A percentile compares a stretch with the other conserved stretches of the same genome.
These are phyloP conservation scores for Drosophila rufa DNA, from an alignment of 1,140 invertebrate species.

Conservation along the genomic window DNA sequence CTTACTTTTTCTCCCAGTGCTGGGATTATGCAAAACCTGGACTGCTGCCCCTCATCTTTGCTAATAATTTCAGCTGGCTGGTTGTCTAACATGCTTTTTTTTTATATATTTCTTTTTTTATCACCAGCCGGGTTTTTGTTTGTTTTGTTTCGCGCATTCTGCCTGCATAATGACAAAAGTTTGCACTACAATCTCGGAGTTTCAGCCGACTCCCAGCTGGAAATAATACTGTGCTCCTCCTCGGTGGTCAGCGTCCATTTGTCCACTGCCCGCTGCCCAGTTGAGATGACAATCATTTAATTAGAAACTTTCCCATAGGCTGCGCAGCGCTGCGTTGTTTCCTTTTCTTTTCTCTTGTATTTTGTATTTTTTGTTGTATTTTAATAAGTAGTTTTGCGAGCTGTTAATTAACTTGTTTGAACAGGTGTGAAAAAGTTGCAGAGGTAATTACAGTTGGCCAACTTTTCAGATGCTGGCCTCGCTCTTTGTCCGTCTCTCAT, in stretches of 20 bases:
- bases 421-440: conserved; percentile 84
- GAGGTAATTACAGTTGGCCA: conserved; percentile 82
- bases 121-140: conserved; percentile 38
- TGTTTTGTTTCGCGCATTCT: conserved; percentile 42
- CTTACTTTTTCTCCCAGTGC: not conserved
- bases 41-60: conserved; percentile 61
- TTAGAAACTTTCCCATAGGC: conserved; percentile 85
- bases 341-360: conserved; percentile 45
- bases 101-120: conserved; percentile 13
- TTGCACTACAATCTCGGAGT: conserved; percentile 58
- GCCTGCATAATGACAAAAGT: conserved; percentile 81
- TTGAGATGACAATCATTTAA: conserved; percentile 85
- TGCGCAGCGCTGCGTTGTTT: conserved; percentile 44
- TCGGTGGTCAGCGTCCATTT: conserved; percentile 61
- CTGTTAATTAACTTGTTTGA: conserved; percentile 84
- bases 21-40: conserved; percentile 36
- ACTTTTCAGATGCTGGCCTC: conserved; percentile 69
- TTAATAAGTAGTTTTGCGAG: conserved; percentile 79
- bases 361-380: conserved; percentile 36
- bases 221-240: conserved; percentile 32
- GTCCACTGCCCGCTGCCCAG: conserved; percentile 62
- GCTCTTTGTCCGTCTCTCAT: conserved; percentile 60
- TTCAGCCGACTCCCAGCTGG: conserved; percentile 42
- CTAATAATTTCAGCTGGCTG: conserved; percentile 77
- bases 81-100: conserved; percentile 57